Evolutionary conservation across 2,797 vertebrate genomes (phyloP).

Genomic region (Crocidura indochinensis): DNA sequence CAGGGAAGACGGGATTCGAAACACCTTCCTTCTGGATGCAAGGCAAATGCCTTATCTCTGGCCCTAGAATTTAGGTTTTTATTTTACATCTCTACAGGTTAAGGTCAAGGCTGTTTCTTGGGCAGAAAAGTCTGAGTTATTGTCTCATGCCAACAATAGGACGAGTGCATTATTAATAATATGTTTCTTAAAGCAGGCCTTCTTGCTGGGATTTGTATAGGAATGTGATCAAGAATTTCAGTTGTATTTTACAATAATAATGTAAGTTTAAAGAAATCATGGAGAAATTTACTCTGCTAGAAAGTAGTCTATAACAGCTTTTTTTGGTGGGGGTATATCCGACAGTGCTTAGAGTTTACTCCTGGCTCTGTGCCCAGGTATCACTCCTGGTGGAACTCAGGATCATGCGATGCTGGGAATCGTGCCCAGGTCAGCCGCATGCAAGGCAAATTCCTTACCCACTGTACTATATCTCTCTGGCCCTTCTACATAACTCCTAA

Average conservation of each 20-base stretch:
- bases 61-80: background rate
- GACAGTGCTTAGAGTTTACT: too few relatives aligned
- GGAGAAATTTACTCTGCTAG: constrained; percentile 59
- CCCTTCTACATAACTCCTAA: constrained; percentile 43
- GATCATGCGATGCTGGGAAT: too few relatives aligned
- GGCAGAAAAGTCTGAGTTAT: constrained; percentile 54
- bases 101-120: constrained; percentile 55
- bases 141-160: background rate
- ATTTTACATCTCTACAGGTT: constrained; percentile 50
- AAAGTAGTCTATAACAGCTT: constrained; percentile 40
- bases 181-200: constrained; percentile 65
- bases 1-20: too few relatives aligned
- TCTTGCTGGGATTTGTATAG: constrained; percentile 79
- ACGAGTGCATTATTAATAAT: background rate
- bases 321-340: too few relatives aligned
- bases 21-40: too few relatives aligned
- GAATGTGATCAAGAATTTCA: background rate
- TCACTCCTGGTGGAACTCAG: too few relatives aligned
- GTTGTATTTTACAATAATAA: constrained; percentile 65
- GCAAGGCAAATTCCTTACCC: too few relatives aligned
- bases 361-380: too few relatives aligned
- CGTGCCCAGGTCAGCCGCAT: too few relatives aligned
- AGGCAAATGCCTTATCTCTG: too few relatives aligned
- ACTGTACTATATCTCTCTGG: too few relatives aligned
- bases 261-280: constrained; percentile 62